Evolutionary conservation across 2,888 invertebrate genomes (phyloP).

Genomic region (Ptychoptera albimana): DNA sequence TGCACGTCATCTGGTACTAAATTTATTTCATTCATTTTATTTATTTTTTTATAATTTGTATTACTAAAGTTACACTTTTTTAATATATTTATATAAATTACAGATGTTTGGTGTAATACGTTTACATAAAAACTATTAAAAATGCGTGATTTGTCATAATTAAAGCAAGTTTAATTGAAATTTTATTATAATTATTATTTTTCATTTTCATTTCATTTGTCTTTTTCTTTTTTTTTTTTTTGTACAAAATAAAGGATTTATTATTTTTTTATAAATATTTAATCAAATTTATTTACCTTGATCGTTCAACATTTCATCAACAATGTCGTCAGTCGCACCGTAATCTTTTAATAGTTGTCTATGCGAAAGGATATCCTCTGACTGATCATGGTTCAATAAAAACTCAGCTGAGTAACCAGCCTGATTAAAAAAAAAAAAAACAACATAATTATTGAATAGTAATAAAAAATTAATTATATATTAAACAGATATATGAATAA

Average conservation of each 20-base stretch:
- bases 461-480: background rate
- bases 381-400: conserved; percentile 43
- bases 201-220: too few relatives aligned
- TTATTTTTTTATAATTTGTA: background rate
- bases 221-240: too few relatives aligned
- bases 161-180: too few relatives aligned
- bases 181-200: too few relatives aligned
- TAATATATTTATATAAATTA: background rate
- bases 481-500: too few relatives aligned
- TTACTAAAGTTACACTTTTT: background rate
- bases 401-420: conserved; percentile 65
- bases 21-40: background rate
- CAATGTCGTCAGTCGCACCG: conserved; percentile 48
- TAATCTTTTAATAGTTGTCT: conserved; percentile 49
- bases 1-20: conserved; percentile 59
- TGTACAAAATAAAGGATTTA: background rate
- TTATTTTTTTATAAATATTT: background rate
- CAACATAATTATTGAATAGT: background rate
- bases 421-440: conserved; percentile 28
- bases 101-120: too few relatives aligned
- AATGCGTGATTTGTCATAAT: too few relatives aligned
- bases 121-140: too few relatives aligned
- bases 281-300: conserved; percentile 44
- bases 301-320: conserved; percentile 54
- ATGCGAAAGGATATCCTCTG: conserved; percentile 48